Conservation (phyloP, 2,797 vertebrate species). For the Sphenopsis melanotis region DNA sequence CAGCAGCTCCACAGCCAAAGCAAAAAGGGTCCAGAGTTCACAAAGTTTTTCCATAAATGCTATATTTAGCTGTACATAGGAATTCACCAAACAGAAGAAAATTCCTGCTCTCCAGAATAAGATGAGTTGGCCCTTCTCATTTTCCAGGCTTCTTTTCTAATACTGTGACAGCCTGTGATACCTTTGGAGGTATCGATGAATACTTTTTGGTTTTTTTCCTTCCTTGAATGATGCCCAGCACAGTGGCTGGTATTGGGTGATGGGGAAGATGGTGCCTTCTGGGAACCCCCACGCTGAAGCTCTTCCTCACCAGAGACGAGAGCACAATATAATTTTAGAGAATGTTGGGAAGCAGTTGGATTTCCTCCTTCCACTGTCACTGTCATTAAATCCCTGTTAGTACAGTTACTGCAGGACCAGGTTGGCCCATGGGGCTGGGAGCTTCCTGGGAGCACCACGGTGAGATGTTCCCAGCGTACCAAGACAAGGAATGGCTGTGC, state of each 20-base stretch:
- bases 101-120: not conserved
- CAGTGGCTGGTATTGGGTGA: too few relatives aligned
- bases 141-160: not conserved
- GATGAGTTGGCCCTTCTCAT: not conserved
- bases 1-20: not conserved
- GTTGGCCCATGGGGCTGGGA: not conserved
- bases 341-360: rapidly evolving
- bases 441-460: rapidly evolving
- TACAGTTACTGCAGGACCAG: not conserved
- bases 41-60: not conserved
- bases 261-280: not conserved
- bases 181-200: not conserved
- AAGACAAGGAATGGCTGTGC: rapidly evolving
- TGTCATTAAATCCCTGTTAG: not conserved
- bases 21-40: not conserved
- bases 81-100: not conserved
- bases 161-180: not conserved
- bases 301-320: not conserved
- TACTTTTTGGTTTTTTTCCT: not conserved
- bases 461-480: rapidly evolving
- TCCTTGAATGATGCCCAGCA: not conserved
- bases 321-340: not conserved
- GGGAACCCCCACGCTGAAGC: too few relatives aligned
- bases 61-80: not conserved
- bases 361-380: not conserved